These are phyloP conservation scores for Zootoca vivipara DNA, from an alignment of 2,113 vertebrate genomes.

Conservation along the genomic window DNA sequence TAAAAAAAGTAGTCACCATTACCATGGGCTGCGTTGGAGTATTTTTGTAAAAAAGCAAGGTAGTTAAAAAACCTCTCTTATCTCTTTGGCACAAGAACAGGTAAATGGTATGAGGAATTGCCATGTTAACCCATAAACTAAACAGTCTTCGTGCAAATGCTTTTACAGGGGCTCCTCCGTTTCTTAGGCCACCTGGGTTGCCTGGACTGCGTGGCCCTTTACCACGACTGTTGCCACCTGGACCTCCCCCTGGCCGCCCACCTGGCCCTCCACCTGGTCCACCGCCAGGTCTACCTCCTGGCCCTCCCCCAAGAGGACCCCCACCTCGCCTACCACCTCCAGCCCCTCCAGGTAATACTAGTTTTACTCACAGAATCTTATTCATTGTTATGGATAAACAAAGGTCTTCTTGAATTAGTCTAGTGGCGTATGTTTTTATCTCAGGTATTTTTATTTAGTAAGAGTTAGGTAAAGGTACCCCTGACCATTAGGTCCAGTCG, in stretches of 20 bases:
- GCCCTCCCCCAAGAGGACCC: slow-evolving; percentile 94
- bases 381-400: not conserved
- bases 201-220: slow-evolving; percentile 91
- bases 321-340: slow-evolving; percentile 93
- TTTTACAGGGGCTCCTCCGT: slow-evolving; percentile 90
- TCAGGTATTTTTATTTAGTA: not conserved
- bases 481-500: too few relatives aligned
- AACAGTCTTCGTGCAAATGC: not conserved
- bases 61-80: not conserved
- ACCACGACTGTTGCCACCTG: slow-evolving; percentile 92
- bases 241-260: slow-evolving; percentile 93
- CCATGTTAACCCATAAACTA: not conserved
- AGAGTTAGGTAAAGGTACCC: too few relatives aligned
- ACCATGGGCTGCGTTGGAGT: not conserved
- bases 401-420: not conserved
- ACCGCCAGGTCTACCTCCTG: slow-evolving; percentile 93
- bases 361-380: not conserved
- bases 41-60: not conserved
- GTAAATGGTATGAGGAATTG: not conserved
- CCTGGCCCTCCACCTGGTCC: slow-evolving; percentile 95
- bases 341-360: slow-evolving; percentile 88
- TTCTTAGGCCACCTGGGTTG: slow-evolving; percentile 92
- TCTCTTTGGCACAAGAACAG: not conserved
- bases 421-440: not conserved
- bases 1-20: not conserved